Conservation (phyloP, 1,140 invertebrate species). For the Prorops nasuta region DNA sequence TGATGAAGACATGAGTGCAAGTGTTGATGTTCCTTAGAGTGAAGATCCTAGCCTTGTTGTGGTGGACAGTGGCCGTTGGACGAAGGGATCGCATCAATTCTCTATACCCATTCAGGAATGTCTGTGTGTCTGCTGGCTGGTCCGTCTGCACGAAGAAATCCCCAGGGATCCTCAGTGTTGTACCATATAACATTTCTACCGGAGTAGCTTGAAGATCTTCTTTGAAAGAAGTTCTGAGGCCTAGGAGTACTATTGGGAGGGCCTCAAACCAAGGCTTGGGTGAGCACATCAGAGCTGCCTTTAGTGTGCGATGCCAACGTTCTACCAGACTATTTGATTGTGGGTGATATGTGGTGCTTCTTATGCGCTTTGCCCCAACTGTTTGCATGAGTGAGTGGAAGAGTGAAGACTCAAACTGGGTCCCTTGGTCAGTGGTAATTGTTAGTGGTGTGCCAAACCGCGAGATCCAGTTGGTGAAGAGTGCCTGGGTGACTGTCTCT, state of each 20-base stretch:
- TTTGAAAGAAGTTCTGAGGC: too few relatives aligned
- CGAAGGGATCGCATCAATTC: neutral
- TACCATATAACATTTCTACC: too few relatives aligned
- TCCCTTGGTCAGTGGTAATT: conserved; percentile 5
- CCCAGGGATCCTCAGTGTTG: conserved; percentile 36
- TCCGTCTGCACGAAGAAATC: conserved; percentile 33
- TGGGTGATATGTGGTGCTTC: conserved; percentile 27
- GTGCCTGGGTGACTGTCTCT: neutral
- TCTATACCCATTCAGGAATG: conserved; percentile 13
- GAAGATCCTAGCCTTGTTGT: neutral
- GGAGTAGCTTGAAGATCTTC: too few relatives aligned
- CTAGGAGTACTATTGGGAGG: conserved; percentile 36
- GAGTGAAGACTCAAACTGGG: neutral
- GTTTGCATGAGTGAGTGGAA: neutral
- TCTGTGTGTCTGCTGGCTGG: conserved; percentile 14
- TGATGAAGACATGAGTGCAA: neutral
- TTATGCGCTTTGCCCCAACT: neutral
- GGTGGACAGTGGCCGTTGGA: too few relatives aligned
- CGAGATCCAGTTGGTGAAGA: conserved; percentile 32
- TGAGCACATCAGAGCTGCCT: too few relatives aligned
- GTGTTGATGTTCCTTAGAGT: neutral
- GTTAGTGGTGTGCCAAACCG: conserved; percentile 29
- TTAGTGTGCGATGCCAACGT: too few relatives aligned
- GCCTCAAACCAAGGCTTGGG: too few relatives aligned
- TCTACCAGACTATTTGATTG: too few relatives aligned